Evolutionary conservation across 30 jellyfish, hydroid and myxozoan genomes (phyloP).

Genomic region (Chrysaora quinquecirrha): DNA sequence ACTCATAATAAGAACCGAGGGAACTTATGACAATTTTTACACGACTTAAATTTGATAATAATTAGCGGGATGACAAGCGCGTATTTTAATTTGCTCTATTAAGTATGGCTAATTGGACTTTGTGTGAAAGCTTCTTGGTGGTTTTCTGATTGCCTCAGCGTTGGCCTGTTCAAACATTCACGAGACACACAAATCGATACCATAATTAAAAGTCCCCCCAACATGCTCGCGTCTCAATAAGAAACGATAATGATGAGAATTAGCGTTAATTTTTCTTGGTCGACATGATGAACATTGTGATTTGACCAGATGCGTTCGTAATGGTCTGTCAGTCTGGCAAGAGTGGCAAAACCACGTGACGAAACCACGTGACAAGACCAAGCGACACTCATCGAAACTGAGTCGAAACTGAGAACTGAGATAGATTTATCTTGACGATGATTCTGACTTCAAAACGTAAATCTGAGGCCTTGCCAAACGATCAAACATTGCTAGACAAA

Average conservation of each 20-base stretch:
- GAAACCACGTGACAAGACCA: too few relatives aligned
- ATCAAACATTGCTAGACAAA: too few relatives aligned
- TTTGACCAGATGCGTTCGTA: too few relatives aligned
- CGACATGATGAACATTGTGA: background rate
- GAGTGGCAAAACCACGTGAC: too few relatives aligned
- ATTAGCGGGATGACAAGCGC: background rate
- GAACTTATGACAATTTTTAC: background rate
- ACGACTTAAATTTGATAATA: background rate
- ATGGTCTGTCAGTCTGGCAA: too few relatives aligned
- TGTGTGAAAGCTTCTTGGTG: background rate
- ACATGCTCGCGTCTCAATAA: background rate
- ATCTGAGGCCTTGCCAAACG: too few relatives aligned
- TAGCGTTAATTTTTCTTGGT: background rate
- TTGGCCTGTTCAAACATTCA: background rate
- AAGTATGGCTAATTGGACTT: background rate
- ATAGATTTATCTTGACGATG: too few relatives aligned
- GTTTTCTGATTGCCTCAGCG: background rate
- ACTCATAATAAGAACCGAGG: background rate
- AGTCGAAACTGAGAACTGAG: too few relatives aligned
- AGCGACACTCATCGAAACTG: too few relatives aligned
- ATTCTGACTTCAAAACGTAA: too few relatives aligned
- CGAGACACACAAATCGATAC: conserved; percentile 4
- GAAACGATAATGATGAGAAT: background rate
- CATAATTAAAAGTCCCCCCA: background rate
- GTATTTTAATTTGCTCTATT: background rate